phyloP scores from a whole-genome alignment of 30 jellyfish, hydroid and myxozoan genomes.

The Aurelia aurita region DNA sequence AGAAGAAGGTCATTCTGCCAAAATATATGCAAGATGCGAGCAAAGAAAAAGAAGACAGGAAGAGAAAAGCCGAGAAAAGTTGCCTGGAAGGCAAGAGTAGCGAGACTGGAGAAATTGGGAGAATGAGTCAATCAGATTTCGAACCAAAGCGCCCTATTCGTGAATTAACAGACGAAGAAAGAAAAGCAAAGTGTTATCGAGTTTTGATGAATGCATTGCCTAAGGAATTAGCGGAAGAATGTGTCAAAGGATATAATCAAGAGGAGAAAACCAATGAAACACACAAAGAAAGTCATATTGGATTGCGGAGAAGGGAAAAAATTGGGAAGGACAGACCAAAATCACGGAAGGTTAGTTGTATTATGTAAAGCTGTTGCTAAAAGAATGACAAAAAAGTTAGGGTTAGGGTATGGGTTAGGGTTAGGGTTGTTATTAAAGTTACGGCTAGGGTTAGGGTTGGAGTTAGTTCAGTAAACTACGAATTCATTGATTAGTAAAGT shows the following conservation, averaged over 20 bases:
- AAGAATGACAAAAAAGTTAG: no score
- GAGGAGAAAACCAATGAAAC: not conserved
- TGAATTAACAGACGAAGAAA: constrained; percentile 50
- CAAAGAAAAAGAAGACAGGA: not conserved
- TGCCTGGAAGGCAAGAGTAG: not conserved
- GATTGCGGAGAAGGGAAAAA: constrained; percentile 10
- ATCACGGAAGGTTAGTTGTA: constrained; percentile 16
- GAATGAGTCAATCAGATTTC: not conserved
- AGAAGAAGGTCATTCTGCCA: constrained; percentile 33
- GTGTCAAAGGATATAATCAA: constrained; percentile 11
- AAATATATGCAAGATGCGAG: constrained; percentile 25
- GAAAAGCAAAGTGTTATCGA: constrained; percentile 36
- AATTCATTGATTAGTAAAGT: no score
- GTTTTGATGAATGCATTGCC: constrained; percentile 42
- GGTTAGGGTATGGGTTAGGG: no score
- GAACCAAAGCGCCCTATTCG: constrained; percentile 20
- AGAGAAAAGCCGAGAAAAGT: not conserved
- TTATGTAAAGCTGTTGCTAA: not conserved
- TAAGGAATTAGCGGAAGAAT: constrained; percentile 56
- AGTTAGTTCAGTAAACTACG: no score
- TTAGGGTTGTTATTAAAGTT: no score
- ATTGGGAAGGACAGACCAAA: not conserved
- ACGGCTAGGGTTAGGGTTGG: no score
- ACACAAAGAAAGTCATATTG: not conserved
- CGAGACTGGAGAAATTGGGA: not conserved